phyloP scores from a whole-genome alignment of 1,140 invertebrate genomes.

The Diabrotica undecimpunctata region DNA sequence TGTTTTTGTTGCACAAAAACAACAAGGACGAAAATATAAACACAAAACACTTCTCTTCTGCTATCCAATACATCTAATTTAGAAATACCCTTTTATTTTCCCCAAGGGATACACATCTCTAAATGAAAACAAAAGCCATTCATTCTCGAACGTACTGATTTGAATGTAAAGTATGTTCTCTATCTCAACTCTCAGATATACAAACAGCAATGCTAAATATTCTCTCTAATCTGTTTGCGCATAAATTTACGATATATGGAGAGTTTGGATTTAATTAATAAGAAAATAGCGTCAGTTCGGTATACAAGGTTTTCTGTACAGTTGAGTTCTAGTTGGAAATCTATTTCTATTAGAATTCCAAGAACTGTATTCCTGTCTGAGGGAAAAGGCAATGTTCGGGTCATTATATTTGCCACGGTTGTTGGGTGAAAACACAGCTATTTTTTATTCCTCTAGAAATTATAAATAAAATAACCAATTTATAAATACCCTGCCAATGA shows the following conservation, averaged over 20 bases:
- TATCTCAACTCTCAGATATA: slow-evolving; percentile 8
- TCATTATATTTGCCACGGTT: too few species aligned
- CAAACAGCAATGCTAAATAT: slow-evolving; percentile 16
- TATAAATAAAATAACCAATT: too few species aligned
- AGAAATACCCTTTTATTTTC: slow-evolving; percentile 27
- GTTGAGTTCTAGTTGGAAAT: not conserved
- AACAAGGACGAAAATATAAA: too few species aligned
- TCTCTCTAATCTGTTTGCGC: slow-evolving; percentile 20
- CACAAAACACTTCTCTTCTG: not conserved
- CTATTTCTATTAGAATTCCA: too few species aligned
- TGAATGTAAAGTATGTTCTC: slow-evolving; percentile 27
- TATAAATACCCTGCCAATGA: too few species aligned
- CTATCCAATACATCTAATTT: slow-evolving; percentile 27
- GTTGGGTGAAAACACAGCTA: too few species aligned
- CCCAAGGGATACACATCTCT: slow-evolving; percentile 25
- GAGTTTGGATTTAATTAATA: slow-evolving; percentile 17
- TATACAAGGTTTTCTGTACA: not conserved
- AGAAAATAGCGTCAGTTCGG: slow-evolving; percentile 15
- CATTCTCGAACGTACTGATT: slow-evolving; percentile 26
- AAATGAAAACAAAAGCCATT: slow-evolving; percentile 34
- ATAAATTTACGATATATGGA: slow-evolving; percentile 19
- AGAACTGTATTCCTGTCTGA: too few species aligned
- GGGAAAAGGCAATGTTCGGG: too few species aligned
- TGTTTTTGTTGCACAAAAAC: too few species aligned
- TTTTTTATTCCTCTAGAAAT: too few species aligned